Evolutionary conservation across 2,113 vertebrate genomes (phyloP), one percentile per base, ranked within the genome.

Genomic region (Tenebrosternarchus preto): DNA sequence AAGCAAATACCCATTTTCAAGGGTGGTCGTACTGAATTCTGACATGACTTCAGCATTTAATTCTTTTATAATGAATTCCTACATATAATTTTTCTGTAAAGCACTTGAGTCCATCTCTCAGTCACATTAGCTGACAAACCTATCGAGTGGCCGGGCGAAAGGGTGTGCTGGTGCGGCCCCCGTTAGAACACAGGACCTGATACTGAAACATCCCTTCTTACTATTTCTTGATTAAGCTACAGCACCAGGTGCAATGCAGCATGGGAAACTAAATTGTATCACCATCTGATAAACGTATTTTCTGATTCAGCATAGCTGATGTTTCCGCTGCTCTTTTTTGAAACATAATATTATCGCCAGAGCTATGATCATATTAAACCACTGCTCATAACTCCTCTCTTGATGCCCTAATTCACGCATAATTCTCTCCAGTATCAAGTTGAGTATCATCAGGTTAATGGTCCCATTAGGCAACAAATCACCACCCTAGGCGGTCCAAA

Each of bases 401-500:
- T 82, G 83, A 86, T 46, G 39, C 81, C 84, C 84, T 90, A 92
- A 92, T 92, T 88, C 88, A 88, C 87, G 81, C 88, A 91, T 92
- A 91, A 89, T 86, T 92, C 78, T 89, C 86, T 77, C 89, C 80
- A 66, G 85, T 84, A 92, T 92, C 87, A 89, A 75, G 88, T 92
- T 90, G 83, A 85, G 88, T 89, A 88, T 91, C 88, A 84, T 90
- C 88, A 90, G 89, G 90, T 92, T 93, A 93, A 92, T 93, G 91
- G 89, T 85, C 90, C 88, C 90, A 93, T 91, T 92, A 92, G 86
- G 85, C 89, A 85, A 87, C 87, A 89, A 90, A 90, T 90, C 78
- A 82, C 85, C 91, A 90, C 85, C 86, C 80, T 83, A 83, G 86
- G 86, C 85, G 78, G 76, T 68, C 84, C 82, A 91, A 90, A 83